Evolutionary conservation across 2,797 vertebrate genomes (phyloP).

Genomic region (Falco novaeseelandiae): DNA sequence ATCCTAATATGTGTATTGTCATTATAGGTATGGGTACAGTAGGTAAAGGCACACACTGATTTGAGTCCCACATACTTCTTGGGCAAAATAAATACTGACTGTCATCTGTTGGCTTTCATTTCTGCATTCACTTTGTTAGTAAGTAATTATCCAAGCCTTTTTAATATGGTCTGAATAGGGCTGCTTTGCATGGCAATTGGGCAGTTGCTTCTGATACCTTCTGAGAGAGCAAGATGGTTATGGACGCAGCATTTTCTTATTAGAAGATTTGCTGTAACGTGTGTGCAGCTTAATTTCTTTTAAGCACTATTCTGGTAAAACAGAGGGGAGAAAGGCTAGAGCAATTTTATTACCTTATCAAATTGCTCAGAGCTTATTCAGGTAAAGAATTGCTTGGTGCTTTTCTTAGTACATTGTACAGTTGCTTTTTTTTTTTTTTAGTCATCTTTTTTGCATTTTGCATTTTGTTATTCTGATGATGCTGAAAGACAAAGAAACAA

Average conservation of each 20-base stretch:
- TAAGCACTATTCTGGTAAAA: constrained; percentile 11
- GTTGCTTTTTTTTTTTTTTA: constrained; percentile 6
- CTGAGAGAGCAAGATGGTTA: not conserved
- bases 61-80: not conserved
- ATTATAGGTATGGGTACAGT: not conserved
- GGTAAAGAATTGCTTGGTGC: constrained; percentile 36
- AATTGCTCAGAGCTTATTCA: constrained; percentile 53
- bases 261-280: constrained; percentile 37
- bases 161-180: not conserved
- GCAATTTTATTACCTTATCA: constrained; percentile 28
- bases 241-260: constrained; percentile 9
- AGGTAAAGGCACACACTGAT: not conserved
- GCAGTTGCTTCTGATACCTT: not conserved
- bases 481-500: constrained; percentile 63
- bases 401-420: constrained; percentile 22
- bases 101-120: not conserved
- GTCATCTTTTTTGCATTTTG: constrained; percentile 65
- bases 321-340: not conserved
- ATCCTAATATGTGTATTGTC: not conserved
- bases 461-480: constrained; percentile 65
- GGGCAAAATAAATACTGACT: constrained; percentile 4
- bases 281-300: not conserved
- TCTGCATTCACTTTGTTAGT: not conserved
- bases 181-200: not conserved
- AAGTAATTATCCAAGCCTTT: constrained; percentile 27